Evolutionary conservation across 1,140 invertebrate genomes (phyloP), one percentile per base, ranked within the genome.

Genomic region (Tetraneura akinire): DNA sequence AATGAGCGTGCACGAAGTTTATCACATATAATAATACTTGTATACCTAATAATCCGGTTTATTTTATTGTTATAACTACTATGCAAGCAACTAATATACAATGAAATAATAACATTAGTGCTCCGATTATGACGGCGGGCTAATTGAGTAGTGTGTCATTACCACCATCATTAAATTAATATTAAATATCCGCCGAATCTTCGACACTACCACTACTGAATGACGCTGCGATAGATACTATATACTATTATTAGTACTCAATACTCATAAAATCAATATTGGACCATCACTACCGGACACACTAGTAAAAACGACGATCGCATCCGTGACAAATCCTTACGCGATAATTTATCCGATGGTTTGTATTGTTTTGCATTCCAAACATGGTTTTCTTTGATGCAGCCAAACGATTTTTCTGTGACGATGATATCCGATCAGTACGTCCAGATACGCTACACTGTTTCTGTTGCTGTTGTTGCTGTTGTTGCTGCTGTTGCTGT

Each of bases 391-490:
- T 49, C 0, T n/a, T 32, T 1, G 9, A 3, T 14, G 16, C 21
- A 2, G 21, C 18, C 23, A 21, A 16, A 1, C 66, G 45, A 18
- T 29, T 71, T 18, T 71, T 45, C n/a, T 71, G 68, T 2, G 68
- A 23, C 1, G 45, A 71, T 9, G 47, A 18, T 16, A 11, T 49
- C 10, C 68, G 10, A n/a, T 53, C 51, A 6, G 3, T n/a, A 14
- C 51, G 45, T 0, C 47, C 47, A 21, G n/a, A 3, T 14, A 71
- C 16, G 26, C 5, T 60, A 10, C 29, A 51, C 23, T n/a, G n/a
- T n/a, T n/a, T n/a, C n/a, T n/a, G n/a, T n/a, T 70, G 49, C 23
- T 70, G 66, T 29, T 70, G 66, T 11, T 70, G 66, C 23, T 66
- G 64, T 14, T 42, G 64, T 0, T 37, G 32, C 3, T 66, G 62